These are phyloP conservation scores for Oceanites oceanicus DNA, from an alignment of 2,113 vertebrate genomes.

Conservation along the genomic window DNA sequence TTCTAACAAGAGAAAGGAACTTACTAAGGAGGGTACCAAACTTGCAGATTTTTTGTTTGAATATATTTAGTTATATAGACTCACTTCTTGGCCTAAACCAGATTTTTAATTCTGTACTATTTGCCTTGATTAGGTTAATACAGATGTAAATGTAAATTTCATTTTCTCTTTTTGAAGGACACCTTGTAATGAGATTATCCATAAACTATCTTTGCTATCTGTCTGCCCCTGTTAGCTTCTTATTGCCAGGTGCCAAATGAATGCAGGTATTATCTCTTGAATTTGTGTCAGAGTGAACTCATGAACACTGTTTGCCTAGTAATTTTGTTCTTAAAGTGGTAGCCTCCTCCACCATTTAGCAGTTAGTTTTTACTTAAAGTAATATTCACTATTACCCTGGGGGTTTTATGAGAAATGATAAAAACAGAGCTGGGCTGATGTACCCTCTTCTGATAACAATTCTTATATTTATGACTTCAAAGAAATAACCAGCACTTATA, in stretches of 20 bases:
- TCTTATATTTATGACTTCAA: background rate
- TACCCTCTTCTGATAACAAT: background rate
- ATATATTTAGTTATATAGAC: background rate
- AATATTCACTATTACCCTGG: background rate
- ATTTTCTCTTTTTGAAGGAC: background rate
- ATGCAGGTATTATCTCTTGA: background rate
- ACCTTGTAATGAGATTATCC: background rate
- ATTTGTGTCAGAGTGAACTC: background rate
- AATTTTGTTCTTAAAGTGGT: background rate
- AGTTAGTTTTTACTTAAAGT: background rate
- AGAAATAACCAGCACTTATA: background rate
- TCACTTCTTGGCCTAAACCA: background rate
- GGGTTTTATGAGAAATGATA: rapidly evolving
- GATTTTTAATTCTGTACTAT: background rate
- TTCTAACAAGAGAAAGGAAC: background rate
- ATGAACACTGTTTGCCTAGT: background rate
- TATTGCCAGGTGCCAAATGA: background rate
- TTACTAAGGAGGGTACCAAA: background rate
- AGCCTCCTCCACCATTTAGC: background rate
- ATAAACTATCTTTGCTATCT: background rate
- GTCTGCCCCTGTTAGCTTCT: background rate
- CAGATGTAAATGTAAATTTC: background rate
- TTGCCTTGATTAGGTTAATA: background rate
- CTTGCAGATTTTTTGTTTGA: background rate
- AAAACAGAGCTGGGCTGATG: background rate